Percentiles rank a stretch among this genome's conserved stretches.
These are phyloP conservation scores for Ictalurus furcatus DNA, from an alignment of 2,113 vertebrate genomes.

Conservation along the genomic window DNA sequence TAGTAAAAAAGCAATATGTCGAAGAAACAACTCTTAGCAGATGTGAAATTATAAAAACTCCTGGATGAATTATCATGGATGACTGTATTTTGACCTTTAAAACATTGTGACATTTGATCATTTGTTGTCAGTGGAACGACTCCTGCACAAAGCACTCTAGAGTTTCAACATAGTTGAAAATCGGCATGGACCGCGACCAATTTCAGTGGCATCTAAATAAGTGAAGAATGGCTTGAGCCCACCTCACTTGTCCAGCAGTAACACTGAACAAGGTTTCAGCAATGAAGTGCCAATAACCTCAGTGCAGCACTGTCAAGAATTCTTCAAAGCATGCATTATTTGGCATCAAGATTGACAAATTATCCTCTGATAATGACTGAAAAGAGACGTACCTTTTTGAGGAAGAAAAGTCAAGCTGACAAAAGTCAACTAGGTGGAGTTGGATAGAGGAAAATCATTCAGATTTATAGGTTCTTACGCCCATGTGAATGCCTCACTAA, in stretches of 20 bases:
- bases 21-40: neutral
- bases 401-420: slow-evolving; percentile 46
- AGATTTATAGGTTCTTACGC: slow-evolving; percentile 65
- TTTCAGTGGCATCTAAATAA: slow-evolving; percentile 56
- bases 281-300: neutral
- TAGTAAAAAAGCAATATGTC: neutral
- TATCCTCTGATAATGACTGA: slow-evolving; percentile 3
- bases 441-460: slow-evolving; percentile 53
- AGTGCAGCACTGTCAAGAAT: neutral
- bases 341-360: neutral
- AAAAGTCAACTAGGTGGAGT: slow-evolving; percentile 41
- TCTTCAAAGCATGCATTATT: neutral
- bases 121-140: neutral
- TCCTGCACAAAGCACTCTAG: slow-evolving; percentile 50
- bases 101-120: slow-evolving; percentile 3
- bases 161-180: slow-evolving; percentile 58
- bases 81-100: slow-evolving; percentile 6
- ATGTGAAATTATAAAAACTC: neutral
- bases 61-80: neutral
- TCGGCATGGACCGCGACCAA: slow-evolving; percentile 53
- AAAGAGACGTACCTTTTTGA: slow-evolving; percentile 52
- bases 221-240: slow-evolving; percentile 13
- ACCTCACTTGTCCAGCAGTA: neutral
- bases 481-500: slow-evolving; percentile 59
- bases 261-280: neutral